A percentile compares a stretch with the other conserved stretches of the same genome.
phyloP scores from a whole-genome alignment of 1,140 invertebrate genomes.

The Drosophila gunungcola region DNA sequence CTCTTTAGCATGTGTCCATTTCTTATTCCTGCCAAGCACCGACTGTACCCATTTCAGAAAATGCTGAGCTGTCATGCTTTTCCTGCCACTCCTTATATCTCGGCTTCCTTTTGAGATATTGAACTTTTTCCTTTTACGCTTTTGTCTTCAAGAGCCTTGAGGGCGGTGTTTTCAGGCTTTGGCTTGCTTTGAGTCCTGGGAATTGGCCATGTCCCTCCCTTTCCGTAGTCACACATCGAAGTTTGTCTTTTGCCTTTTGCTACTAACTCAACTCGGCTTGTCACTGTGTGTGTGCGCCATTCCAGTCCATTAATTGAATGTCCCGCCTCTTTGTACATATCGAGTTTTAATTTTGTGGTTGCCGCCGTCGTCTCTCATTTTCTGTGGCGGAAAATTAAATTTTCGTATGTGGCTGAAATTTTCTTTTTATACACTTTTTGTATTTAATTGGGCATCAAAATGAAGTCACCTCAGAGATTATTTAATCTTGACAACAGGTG shows the following conservation, averaged over 20 bases:
- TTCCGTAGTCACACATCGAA: conserved; percentile 24
- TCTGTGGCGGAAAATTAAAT: conserved; percentile 16
- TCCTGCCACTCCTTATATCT: conserved; percentile 10
- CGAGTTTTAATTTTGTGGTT: conserved; percentile 53
- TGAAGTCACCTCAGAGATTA: conserved; percentile 23
- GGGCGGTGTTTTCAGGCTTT: conserved; percentile 32
- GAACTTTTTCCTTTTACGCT: conserved; percentile 39
- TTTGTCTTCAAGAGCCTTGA: conserved; percentile 33
- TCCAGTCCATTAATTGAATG: conserved; percentile 77
- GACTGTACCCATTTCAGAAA: conserved; percentile 42
- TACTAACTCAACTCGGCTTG: conserved; percentile 51
- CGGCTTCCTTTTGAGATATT: conserved; percentile 34
- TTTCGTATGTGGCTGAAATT: conserved; percentile 15
- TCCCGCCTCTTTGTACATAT: conserved; percentile 38
- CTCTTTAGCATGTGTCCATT: conserved; percentile 9
- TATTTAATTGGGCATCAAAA: conserved; percentile 43
- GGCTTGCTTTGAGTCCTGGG: conserved; percentile 31
- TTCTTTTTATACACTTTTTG: conserved; percentile 34
- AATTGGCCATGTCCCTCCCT: conserved; percentile 16
- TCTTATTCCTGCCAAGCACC: conserved; percentile 10
- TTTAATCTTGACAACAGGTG: conserved; percentile 35
- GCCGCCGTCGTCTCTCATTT: conserved; percentile 3
- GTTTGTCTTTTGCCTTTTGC: conserved; percentile 64
- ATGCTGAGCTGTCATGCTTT: conserved; percentile 47
- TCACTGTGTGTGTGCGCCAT: conserved; percentile 30